Conservation (phyloP, 2,888 invertebrate genomes). For the Brachypalpus laphriformis region DNA sequence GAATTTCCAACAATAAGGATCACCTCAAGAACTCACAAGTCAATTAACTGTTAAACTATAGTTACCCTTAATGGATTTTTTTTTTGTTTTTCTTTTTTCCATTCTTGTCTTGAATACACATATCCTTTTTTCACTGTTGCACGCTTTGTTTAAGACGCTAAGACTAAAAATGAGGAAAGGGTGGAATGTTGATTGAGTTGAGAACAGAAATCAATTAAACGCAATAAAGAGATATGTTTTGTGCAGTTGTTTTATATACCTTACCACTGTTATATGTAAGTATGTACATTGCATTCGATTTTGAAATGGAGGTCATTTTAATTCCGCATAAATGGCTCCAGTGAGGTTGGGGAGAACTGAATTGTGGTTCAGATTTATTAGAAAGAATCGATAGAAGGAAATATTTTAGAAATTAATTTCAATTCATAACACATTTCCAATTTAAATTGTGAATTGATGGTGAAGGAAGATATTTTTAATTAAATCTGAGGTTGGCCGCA, state of each 20-base stretch:
- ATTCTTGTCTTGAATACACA: slow-evolving; percentile 1
- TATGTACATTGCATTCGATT: background rate
- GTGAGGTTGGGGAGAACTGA: background rate
- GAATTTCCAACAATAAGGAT: slow-evolving; percentile 39
- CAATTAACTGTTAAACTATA: slow-evolving; percentile 58
- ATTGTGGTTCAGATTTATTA: slow-evolving; percentile 9
- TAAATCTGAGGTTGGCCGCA: background rate
- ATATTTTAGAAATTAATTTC: slow-evolving; percentile 5
- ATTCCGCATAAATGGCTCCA: background rate
- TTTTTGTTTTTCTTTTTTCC: background rate
- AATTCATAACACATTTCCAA: slow-evolving; percentile 10
- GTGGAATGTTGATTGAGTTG: slow-evolving; percentile 32
- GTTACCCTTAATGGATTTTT: slow-evolving; percentile 55
- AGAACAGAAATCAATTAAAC: slow-evolving; percentile 61
- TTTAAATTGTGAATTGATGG: slow-evolving; percentile 17
- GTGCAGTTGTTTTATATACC: background rate
- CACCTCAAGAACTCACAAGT: slow-evolving; percentile 58
- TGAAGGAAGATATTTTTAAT: slow-evolving; percentile 8
- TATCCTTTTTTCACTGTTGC: background rate
- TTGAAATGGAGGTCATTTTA: slow-evolving; percentile 23
- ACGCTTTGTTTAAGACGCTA: slow-evolving; percentile 14
- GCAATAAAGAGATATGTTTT: slow-evolving; percentile 29
- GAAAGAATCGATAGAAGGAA: background rate
- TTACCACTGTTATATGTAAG: too few relatives aligned
- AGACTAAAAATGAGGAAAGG: background rate